phyloP scores from a whole-genome alignment of 2,113 vertebrate species.

The Hydrochoerus hydrochaeris region DNA sequence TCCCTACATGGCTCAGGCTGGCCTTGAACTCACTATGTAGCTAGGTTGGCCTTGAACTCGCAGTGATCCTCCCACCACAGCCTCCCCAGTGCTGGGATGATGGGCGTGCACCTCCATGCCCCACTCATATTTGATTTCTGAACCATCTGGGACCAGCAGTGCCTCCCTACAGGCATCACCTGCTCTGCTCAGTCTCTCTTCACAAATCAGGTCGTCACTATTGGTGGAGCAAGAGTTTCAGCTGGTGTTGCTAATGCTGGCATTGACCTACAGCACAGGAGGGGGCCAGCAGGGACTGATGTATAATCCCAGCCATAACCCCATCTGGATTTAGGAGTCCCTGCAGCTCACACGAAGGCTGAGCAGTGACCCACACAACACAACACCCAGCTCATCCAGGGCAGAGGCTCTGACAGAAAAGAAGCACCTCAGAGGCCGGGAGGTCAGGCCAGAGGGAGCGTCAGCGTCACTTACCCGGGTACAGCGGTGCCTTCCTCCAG shows the following conservation, averaged over 20 bases:
- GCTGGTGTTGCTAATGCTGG: background rate
- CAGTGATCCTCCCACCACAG: no score
- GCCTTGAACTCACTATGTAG: no score
- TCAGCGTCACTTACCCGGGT: background rate
- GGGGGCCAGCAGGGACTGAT: no score
- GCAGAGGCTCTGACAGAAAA: no score
- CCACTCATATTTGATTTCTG: background rate
- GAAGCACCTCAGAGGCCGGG: accelerated
- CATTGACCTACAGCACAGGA: background rate
- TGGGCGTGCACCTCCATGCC: no score
- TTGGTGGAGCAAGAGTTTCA: background rate
- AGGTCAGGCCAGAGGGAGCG: no score
- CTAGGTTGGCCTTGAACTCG: no score
- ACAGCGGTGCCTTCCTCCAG: conserved; percentile 23
- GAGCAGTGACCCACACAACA: background rate
- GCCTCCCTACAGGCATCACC: accelerated
- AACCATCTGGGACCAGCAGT: background rate
- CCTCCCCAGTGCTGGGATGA: no score
- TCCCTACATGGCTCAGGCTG: no score
- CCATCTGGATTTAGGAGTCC: background rate
- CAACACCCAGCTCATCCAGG: background rate
- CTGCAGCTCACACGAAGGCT: background rate
- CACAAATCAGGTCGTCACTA: background rate
- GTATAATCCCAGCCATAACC: background rate
- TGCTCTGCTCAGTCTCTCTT: accelerated